These are phyloP conservation scores for Sycon ciliatum DNA, from an alignment of 37 sponge, comb jelly and placozoan genomes.

Conservation along the genomic window DNA sequence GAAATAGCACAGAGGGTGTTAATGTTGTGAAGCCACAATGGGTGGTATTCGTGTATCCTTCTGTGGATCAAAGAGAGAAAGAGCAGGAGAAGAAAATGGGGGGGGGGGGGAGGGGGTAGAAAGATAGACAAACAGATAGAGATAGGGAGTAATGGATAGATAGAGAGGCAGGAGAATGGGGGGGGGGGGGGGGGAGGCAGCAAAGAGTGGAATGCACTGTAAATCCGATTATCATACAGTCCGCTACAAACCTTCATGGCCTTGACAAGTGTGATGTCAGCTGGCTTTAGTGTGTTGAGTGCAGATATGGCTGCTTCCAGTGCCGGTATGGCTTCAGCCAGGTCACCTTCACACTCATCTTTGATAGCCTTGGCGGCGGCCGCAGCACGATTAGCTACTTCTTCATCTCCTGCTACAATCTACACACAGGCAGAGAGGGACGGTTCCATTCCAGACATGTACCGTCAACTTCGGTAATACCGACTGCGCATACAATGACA, in stretches of 20 bases:
- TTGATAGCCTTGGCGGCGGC: constrained; percentile 84
- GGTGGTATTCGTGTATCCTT: neutral
- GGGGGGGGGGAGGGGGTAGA: neutral
- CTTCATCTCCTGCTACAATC: constrained; percentile 97
- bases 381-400: constrained; percentile 89
- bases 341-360: constrained; percentile 94
- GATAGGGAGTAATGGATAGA: neutral
- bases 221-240: neutral
- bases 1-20: too few relatives aligned
- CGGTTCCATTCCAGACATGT: too few relatives aligned
- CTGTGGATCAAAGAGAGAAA: neutral
- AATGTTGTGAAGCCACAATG: neutral
- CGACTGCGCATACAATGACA: too few relatives aligned
- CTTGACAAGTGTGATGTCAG: constrained; percentile 93
- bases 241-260: constrained; percentile 72
- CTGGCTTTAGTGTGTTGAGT: constrained; percentile 91
- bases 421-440: neutral
- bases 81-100: neutral
- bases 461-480: too few relatives aligned
- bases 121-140: neutral
- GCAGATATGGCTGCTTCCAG: constrained; percentile 89
- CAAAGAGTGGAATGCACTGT: neutral
- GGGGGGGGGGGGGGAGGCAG: neutral
- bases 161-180: neutral
- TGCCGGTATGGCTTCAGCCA: constrained; percentile 94